Evolutionary conservation across 2,888 invertebrate species (phyloP), one percentile per base, ranked within the genome.

Genomic region (Xylota segnis): DNA sequence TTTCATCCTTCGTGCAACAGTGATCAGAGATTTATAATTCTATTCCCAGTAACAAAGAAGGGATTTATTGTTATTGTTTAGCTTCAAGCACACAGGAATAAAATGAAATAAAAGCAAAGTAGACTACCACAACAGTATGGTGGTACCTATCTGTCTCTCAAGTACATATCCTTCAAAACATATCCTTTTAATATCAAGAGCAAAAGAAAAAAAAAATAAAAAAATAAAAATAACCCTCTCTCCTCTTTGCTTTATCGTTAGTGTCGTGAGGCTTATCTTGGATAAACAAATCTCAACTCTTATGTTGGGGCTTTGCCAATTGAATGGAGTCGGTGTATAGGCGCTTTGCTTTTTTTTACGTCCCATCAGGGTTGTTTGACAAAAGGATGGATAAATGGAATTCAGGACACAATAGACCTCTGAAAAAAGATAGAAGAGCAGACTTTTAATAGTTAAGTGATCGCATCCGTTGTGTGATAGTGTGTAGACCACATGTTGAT

Each of bases 21-120:
- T 61, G 66, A 66, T 74, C 50, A 56, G 74, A 74, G 72, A 83
- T 74, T 83, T 83, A 74, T 83, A 83, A 83, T 83, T 72, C 71
- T 65, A 65, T 58, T 71, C 32, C 14, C 40, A 27, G 14, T 34
- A 10, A 78, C 71, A 71, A 72, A 52, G 29, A 56, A 50, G 29
- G 65, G 65, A 72, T 65, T 72, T 79, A 79, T 72, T 72, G 78
- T 79, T 65, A 72, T 79, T 79, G 50, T 59, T 50, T 58, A 65
- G 71, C 78, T 71, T 5, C 9, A 7, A 50, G 70, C 77, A 18
- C 1, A 43, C 10, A 34, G 10, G 5, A 45, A 27, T 23, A 50
- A 58, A 76, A 52, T 23, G 34, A 61, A 43, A 77, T 58, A 76
- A 66, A 50, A 43, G 37, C 7, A 34, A 37, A 12, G 6, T 18